A percentile compares a stretch with the other conserved stretches of the same genome.
phyloP scores from a whole-genome alignment of 1,140 invertebrate species.

The Sminthurinus signatus region DNA sequence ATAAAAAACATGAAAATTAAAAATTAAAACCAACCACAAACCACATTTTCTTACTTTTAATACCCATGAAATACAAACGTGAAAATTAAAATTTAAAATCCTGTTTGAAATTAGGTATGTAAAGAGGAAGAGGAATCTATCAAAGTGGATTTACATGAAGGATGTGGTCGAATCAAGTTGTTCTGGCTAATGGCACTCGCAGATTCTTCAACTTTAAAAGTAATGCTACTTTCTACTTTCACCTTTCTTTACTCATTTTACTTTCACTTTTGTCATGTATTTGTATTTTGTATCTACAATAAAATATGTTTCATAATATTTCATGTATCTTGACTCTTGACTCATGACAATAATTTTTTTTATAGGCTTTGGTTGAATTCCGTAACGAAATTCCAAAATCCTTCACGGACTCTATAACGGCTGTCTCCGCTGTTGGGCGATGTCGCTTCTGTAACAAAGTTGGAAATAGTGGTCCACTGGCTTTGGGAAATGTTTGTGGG shows the following conservation, averaged over 20 bases:
- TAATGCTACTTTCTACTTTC: too few relatives aligned
- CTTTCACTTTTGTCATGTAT: neutral
- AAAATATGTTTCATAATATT: neutral
- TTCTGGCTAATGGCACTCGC: constrained; percentile 91
- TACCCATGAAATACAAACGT: too few relatives aligned
- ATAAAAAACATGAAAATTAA: too few relatives aligned
- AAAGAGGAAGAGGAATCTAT: constrained; percentile 93
- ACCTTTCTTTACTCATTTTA: too few relatives aligned
- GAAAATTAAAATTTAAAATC: too few relatives aligned
- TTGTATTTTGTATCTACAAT: neutral
- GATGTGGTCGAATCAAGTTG: constrained; percentile 87
- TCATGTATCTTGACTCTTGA: too few relatives aligned
- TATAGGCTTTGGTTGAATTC: constrained; percentile 78
- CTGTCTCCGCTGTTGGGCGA: constrained; percentile 55
- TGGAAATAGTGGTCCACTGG: constrained; percentile 72
- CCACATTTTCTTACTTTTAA: too few relatives aligned
- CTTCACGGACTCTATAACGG: constrained; percentile 44
- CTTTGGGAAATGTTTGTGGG: constrained; percentile 86
- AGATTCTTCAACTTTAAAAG: constrained; percentile 83
- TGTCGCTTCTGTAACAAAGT: constrained; percentile 89
- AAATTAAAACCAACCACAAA: too few relatives aligned
- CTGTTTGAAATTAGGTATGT: constrained; percentile 66
- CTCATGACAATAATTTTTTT: neutral
- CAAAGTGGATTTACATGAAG: constrained; percentile 86
- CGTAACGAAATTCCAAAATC: constrained; percentile 59